Evolutionary conservation across 2,888 invertebrate species (phyloP), one percentile per base, ranked within the genome.

Genomic region (Arenicola marina): DNA sequence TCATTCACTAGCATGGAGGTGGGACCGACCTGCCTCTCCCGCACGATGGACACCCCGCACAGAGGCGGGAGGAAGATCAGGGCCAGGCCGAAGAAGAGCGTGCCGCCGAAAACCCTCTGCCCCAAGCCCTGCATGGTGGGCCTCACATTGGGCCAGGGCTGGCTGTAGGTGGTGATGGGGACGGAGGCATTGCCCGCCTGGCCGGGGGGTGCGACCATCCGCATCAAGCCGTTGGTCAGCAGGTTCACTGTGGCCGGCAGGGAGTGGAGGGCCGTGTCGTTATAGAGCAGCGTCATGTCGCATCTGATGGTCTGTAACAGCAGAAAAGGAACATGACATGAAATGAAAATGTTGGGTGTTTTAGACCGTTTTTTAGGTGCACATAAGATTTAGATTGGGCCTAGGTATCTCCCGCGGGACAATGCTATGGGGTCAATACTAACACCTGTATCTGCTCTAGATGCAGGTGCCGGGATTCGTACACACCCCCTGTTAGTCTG

Each of bases 181-280:
- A n/a, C 4, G 24, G 26, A 28, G 4, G 45, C 45, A 7, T 24
- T 29, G 28, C 7, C 4, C 11, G 4, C 4, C 7, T 11, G 7
- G 24, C 46, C 61, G 44, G 18, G 38, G 4, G 53, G 4, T 33
- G 24, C 31, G 48, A 38, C 11, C 31, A 67, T 34, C n/a, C 56
- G 55, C 28, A 77, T 57, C 7, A 79, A 51, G 45, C 67, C 66
- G 48, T 75, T 75, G 43, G 71, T 69, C 57, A 78, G 67, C 32
- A 77, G 26, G 62, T 74, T 76, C 33, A 79, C 62, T 28, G 66
- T 58, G 65, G 91, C 88, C 2, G 92, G 92, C 73, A 92, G 84
- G 66, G 91, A 89, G 79, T 92, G 92, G 55, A 90, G 88, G 75
- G 88, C 89, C 0, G 92, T 91, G 76, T 91, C 91, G 78, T 93